Conservation (phyloP, 2,797 vertebrate genomes). For the Tokudaia muenninki region DNA sequence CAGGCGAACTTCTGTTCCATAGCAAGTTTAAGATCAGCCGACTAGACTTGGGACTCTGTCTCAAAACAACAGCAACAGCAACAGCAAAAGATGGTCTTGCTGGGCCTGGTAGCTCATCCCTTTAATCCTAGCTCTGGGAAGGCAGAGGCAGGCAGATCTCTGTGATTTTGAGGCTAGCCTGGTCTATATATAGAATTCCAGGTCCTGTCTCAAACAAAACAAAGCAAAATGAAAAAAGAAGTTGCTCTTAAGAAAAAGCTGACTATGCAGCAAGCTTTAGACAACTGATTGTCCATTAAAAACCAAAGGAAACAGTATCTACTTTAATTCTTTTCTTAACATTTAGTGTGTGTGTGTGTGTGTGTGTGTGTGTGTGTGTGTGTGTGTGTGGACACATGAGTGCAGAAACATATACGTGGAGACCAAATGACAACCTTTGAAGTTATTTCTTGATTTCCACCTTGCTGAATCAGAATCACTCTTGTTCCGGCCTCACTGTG, state of each 20-base stretch:
- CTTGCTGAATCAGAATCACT: not conserved
- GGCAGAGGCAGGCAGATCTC: not conserved
- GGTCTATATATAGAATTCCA: not conserved
- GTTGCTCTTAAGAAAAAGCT: not conserved
- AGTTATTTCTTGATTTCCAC: not conserved
- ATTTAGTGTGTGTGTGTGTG: not conserved
- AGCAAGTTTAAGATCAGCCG: not conserved
- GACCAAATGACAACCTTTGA: not conserved
- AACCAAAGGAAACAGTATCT: not conserved
- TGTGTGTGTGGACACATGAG: no score
- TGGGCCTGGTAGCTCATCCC: no score
- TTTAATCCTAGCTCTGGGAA: not conserved
- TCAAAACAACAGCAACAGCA: not conserved
- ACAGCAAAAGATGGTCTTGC: not conserved
- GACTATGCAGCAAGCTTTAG: not conserved
- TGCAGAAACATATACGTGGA: no score
- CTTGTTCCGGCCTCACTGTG: no score
- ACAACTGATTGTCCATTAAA: not conserved
- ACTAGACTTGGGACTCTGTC: not conserved
- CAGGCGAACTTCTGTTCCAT: not conserved
- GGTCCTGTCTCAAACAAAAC: not conserved
- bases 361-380: not conserved
- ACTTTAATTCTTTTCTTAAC: not conserved
- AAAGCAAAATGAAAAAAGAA: not conserved
- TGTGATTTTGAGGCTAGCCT: not conserved